Evolutionary conservation across 2,888 invertebrate species (phyloP), one percentile per base, ranked within the genome.

Genomic region (Dasysyrphus albostriatus): DNA sequence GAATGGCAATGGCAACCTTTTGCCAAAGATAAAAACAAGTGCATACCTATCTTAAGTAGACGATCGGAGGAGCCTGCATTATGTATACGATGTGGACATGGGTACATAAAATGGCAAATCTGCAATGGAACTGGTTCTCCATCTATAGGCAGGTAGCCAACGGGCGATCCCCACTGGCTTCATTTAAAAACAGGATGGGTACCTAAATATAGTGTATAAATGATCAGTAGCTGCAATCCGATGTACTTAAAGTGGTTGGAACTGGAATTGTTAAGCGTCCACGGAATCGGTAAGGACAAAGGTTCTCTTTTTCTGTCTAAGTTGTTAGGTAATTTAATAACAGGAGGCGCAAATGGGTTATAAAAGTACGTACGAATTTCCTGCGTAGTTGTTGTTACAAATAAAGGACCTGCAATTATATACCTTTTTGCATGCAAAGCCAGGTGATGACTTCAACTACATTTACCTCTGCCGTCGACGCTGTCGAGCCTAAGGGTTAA

Each of bases 171-270:
- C 80, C 80, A 73, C 76, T 77, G 69, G 76, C 61, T 81, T 74
- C 58, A 85, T 73, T 84, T 73, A 56, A 82, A 78, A 82, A 77
- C 82, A 74, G 85, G 74, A 87, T 78, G 58, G 58, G 59, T 82
- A 32, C 54, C 29, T 54, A 82, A 82, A 73, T 85, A 78, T 69
- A 82, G 77, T 44, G 81, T 74, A 63, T 54, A 77, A 87, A 87
- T 87, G 87, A 87, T 87, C 87, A 67, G 87, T 82, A 87, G 87
- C 83, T 83, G 69, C 83, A 79, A 87, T 82, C 65, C 87, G 82
- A 87, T 87, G 44, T 79, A 61, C 70, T 75, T 87, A 54, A 87
- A 83, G 75, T 79, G 75, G 75, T 79, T 58, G 44, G n/a, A 58
- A 58, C 34, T 72, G 69, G 47, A 80, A 75, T 75, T 83, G 63